Conservation (phyloP, 2,888 invertebrate genomes). For the Apamea monoglypha region DNA sequence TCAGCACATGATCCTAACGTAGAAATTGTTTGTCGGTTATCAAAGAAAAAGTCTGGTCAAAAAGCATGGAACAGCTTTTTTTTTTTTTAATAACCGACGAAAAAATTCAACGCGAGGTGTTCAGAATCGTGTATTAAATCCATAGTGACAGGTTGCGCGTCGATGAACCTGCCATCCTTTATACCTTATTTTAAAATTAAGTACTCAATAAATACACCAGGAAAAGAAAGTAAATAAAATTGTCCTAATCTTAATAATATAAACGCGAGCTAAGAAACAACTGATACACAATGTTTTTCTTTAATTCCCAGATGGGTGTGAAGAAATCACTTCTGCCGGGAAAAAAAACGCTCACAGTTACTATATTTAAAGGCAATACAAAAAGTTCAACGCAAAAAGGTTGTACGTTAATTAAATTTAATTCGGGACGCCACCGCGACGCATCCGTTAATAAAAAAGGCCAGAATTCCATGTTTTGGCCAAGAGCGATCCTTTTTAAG, state of each 20-base stretch:
- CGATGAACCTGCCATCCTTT: too few relatives aligned
- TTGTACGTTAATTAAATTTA: constrained; percentile 18
- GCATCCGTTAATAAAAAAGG: constrained; percentile 17
- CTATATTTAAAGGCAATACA: constrained; percentile 34
- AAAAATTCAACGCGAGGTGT: too few relatives aligned
- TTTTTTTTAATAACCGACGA: too few relatives aligned
- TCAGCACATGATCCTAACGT: background rate
- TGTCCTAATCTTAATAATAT: background rate
- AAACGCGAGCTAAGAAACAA: background rate
- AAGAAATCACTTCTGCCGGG: constrained; percentile 24
- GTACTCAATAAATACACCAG: background rate
- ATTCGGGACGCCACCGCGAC: constrained; percentile 19
- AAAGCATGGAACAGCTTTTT: too few relatives aligned
- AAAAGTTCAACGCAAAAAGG: constrained; percentile 12
- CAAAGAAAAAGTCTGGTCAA: too few relatives aligned
- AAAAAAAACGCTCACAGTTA: constrained; percentile 29
- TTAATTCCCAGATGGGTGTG: constrained; percentile 44
- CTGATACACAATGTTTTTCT: constrained; percentile 45
- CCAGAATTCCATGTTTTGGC: constrained; percentile 1
- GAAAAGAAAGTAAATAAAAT: background rate
- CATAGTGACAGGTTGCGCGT: too few relatives aligned
- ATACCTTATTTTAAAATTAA: background rate
- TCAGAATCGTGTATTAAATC: too few relatives aligned
- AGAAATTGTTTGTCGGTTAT: too few relatives aligned
- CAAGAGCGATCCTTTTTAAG: constrained; percentile 20